Conservation (phyloP, 2,797 vertebrate species). For the Lagodon rhomboides region DNA sequence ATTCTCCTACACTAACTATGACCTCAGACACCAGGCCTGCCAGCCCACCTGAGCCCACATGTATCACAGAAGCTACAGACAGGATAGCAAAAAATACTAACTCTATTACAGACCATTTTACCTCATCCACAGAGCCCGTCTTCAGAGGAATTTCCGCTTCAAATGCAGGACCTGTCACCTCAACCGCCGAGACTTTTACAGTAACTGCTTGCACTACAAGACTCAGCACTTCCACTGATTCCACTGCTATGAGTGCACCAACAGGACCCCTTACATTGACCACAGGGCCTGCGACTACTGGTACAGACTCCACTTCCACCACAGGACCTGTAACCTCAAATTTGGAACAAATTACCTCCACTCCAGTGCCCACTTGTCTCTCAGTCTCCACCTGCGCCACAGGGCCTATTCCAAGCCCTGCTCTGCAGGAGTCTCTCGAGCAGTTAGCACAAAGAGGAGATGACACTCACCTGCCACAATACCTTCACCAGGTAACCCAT, state of each 20-base stretch:
- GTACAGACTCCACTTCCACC: conserved; percentile 33
- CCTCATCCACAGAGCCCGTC: conserved; percentile 54
- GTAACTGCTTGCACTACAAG: conserved; percentile 22
- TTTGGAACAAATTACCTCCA: conserved; percentile 50
- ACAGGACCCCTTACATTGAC: conserved; percentile 17
- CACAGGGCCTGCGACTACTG: conserved; percentile 10
- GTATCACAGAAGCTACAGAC: conserved; percentile 40
- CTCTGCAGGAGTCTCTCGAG: conserved; percentile 64
- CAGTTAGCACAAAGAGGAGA: conserved; percentile 80
- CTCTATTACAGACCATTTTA: conserved; percentile 41
- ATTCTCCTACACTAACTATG: conserved; percentile 15
- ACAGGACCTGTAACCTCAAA: conserved; percentile 43
- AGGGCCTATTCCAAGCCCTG: conserved; percentile 32
- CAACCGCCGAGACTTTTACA: conserved; percentile 30
- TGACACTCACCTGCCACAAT: conserved; percentile 87
- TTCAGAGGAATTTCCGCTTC: conserved; percentile 4
- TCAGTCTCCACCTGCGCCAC: conserved; percentile 45
- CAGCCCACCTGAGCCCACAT: conserved; percentile 16
- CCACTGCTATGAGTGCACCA: conserved; percentile 16
- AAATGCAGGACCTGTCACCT: conserved; percentile 29
- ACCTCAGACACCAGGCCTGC: conserved; percentile 38
- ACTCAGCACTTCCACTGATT: conserved; percentile 37
- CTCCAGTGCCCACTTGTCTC: conserved; percentile 37
- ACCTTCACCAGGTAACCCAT: conserved; percentile 92
- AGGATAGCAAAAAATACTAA: conserved; percentile 26